Evolutionary conservation across 2,113 vertebrate species (phyloP).

Genomic region (Hippocampus zosterae): DNA sequence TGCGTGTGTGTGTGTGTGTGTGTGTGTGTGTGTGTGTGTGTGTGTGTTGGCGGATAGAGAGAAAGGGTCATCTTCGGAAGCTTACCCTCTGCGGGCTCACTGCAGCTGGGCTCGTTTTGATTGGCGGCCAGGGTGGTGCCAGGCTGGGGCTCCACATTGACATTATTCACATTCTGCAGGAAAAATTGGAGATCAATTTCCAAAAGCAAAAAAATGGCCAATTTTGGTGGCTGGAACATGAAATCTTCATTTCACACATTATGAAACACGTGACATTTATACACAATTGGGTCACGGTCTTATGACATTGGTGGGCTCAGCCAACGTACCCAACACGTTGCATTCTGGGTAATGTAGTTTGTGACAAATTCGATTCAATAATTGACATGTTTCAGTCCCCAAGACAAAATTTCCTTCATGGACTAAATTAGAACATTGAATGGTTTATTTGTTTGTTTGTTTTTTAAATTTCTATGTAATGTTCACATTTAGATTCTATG

Average conservation of each 20-base stretch:
- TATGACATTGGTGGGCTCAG: neutral
- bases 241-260: neutral
- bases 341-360: neutral
- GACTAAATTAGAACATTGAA: too few relatives aligned
- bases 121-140: slow-evolving; percentile 48
- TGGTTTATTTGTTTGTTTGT: accelerated
- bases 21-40: too few relatives aligned
- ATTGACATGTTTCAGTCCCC: too few relatives aligned
- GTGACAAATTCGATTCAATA: too few relatives aligned
- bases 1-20: too few relatives aligned
- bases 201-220: neutral
- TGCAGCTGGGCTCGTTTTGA: slow-evolving; percentile 35
- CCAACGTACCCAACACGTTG: neutral
- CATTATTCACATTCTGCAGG: slow-evolving; percentile 66
- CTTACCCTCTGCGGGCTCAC: slow-evolving; percentile 53
- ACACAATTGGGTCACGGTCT: too few relatives aligned
- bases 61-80: neutral
- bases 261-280: neutral
- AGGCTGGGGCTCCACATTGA: slow-evolving; percentile 53
- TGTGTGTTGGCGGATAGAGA: neutral
- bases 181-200: neutral
- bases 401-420: too few relatives aligned
- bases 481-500: too few relatives aligned
- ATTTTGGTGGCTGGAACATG: neutral
- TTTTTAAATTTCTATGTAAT: too few relatives aligned